These are phyloP conservation scores for Hirtodrosophila duncani DNA, from an alignment of 2,888 invertebrate species.

Conservation along the genomic window DNA sequence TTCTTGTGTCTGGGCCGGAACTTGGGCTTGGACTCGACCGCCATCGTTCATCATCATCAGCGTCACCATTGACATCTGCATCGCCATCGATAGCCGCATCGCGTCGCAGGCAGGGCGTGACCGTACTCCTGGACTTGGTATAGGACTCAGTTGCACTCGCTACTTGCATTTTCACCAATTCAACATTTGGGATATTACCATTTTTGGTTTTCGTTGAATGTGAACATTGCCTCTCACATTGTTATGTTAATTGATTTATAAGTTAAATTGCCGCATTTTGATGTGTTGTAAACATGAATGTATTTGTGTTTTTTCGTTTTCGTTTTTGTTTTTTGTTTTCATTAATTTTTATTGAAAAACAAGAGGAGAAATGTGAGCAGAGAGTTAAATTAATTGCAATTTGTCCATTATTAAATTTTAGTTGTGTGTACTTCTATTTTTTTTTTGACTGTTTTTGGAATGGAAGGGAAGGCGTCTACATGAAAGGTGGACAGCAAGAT, in stretches of 20 bases:
- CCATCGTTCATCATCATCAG: constrained; percentile 50
- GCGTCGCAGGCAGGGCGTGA: constrained; percentile 40
- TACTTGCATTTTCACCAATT: constrained; percentile 4
- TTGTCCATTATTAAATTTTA: constrained; percentile 37
- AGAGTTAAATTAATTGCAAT: constrained; percentile 48
- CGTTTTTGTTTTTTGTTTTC: constrained; percentile 8
- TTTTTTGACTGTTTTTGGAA: constrained; percentile 4
- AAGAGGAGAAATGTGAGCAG: constrained; percentile 52
- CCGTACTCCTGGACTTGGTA: constrained; percentile 16
- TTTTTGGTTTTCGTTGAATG: too few species aligned
- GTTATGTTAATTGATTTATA: too few species aligned
- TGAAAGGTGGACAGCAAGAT: constrained; percentile 22
- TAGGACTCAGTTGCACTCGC: constrained; percentile 29
- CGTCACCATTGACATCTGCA: constrained; percentile 37
- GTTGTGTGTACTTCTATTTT: constrained; percentile 15
- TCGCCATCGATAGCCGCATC: constrained; percentile 50
- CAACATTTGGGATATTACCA: too few species aligned
- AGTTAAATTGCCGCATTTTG: constrained; percentile 4
- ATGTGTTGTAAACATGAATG: too few species aligned
- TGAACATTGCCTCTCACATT: too few species aligned
- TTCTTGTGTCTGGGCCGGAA: too few species aligned
- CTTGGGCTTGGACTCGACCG: constrained; percentile 29
- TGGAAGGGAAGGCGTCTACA: constrained; percentile 13
- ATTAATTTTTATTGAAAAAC: constrained; percentile 22
- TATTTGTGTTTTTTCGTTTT: too few species aligned